Evolutionary conservation across 2,888 invertebrate genomes (phyloP).

Genomic region (Onchidella celtica): DNA sequence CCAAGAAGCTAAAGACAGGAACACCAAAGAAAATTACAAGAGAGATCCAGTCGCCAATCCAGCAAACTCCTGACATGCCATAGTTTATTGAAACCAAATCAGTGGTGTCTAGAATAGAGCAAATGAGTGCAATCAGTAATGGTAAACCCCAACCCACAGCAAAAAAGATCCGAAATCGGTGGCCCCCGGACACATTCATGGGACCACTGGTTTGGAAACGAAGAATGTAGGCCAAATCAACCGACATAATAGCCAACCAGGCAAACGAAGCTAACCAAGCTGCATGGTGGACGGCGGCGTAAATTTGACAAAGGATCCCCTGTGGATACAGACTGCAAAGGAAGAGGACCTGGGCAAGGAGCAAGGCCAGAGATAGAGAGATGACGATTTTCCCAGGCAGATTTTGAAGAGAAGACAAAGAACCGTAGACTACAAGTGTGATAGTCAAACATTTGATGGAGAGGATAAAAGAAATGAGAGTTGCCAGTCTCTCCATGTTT

Average conservation of each 20-base stretch:
- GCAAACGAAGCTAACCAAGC: conserved; percentile 43
- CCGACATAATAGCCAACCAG: conserved; percentile 45
- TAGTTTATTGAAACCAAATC: conserved; percentile 8
- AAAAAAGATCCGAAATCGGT: conserved; percentile 1
- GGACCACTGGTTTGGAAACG: neutral
- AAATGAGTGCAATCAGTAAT: neutral
- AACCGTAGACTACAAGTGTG: conserved; percentile 35
- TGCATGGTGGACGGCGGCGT: conserved; percentile 48
- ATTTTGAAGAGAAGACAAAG: conserved; percentile 43
- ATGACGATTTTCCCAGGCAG: conserved; percentile 51
- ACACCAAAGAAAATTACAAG: conserved; percentile 15
- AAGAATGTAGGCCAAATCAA: conserved; percentile 41
- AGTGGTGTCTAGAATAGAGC: conserved; percentile 29
- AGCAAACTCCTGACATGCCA: conserved; percentile 35
- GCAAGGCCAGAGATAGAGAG: conserved; percentile 43
- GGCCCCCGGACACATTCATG: neutral
- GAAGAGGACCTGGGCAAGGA: conserved; percentile 43
- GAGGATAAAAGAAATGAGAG: neutral
- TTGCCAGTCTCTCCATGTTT: conserved; percentile 1
- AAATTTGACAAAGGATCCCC: conserved; percentile 38
- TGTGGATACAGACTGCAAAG: conserved; percentile 25
- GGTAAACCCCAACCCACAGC: conserved; percentile 43
- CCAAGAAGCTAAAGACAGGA: conserved; percentile 20
- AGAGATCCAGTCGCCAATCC: conserved; percentile 29
- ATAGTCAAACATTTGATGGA: conserved; percentile 32